Percentiles rank a stretch among this genome's conserved stretches.
phyloP scores from a whole-genome alignment of 2,797 vertebrate species.

The Miichthys miiuy region DNA sequence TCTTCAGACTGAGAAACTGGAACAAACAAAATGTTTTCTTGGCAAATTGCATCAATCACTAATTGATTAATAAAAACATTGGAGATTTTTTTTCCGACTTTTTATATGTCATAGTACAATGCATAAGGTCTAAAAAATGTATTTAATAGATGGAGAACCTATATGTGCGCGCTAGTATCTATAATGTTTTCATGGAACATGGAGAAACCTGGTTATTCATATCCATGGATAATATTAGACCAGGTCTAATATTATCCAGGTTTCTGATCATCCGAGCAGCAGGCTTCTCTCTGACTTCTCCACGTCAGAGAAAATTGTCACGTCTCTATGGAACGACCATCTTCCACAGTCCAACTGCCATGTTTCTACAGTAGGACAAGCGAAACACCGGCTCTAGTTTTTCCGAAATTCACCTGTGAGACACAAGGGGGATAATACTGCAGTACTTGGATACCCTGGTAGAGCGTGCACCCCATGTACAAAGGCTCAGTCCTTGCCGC shows the following conservation, averaged over 20 bases:
- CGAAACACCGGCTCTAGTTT: no score
- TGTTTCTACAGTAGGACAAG: no score
- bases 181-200: neutral
- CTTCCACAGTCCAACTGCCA: no score
- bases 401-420: no score
- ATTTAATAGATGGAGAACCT: neutral
- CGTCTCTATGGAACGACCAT: constrained; percentile 14
- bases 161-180: neutral
- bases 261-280: constrained; percentile 35
- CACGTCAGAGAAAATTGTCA: constrained; percentile 9
- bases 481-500: no score
- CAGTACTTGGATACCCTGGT: no score
- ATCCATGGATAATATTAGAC: neutral
- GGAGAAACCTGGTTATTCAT: constrained; percentile 7
- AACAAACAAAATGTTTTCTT: neutral
- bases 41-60: neutral
- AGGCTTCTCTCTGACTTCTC: constrained; percentile 11
- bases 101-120: neutral
- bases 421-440: no score
- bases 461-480: no score
- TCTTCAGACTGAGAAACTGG: neutral
- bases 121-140: no score
- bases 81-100: neutral
- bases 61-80: neutral
- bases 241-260: constrained; percentile 12